phyloP scores from a whole-genome alignment of 2,797 vertebrate species.

The Muraenolepis orangiensis region DNA sequence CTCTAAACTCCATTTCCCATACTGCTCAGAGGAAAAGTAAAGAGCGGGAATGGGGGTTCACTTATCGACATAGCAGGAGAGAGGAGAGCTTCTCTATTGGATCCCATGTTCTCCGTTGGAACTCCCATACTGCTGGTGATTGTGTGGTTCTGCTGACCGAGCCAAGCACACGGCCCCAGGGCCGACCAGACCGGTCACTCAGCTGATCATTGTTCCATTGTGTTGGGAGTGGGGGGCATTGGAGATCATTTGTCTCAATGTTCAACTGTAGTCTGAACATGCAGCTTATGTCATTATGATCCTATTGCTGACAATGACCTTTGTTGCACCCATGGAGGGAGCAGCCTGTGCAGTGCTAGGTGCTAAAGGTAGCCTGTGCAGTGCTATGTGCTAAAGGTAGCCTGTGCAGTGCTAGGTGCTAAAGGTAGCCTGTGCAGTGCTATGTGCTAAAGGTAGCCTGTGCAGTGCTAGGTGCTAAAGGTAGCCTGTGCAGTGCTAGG shows the following conservation, averaged over 20 bases:
- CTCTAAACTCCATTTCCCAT: too few species aligned
- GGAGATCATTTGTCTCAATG: neutral
- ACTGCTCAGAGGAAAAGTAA: too few species aligned
- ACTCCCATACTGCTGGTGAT: neutral
- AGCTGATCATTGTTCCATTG: neutral
- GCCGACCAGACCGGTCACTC: neutral
- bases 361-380: too few species aligned
- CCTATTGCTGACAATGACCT: neutral
- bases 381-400: too few species aligned
- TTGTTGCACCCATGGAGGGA: neutral
- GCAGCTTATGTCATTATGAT: neutral
- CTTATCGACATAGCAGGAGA: neutral
- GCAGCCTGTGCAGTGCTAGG: too few species aligned
- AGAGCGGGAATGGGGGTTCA: too few species aligned
- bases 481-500: too few species aligned
- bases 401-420: too few species aligned
- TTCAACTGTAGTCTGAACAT: neutral
- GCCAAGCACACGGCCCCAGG: neutral
- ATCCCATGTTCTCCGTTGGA: too few species aligned
- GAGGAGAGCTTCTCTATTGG: neutral
- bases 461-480: too few species aligned
- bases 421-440: too few species aligned
- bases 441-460: too few species aligned
- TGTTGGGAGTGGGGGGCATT: neutral
- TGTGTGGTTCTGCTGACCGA: neutral